A percentile compares a stretch with the other conserved stretches of the same genome.
Evolutionary conservation across 1,140 invertebrate genomes (phyloP).

Genomic region (Argopecten irradians): DNA sequence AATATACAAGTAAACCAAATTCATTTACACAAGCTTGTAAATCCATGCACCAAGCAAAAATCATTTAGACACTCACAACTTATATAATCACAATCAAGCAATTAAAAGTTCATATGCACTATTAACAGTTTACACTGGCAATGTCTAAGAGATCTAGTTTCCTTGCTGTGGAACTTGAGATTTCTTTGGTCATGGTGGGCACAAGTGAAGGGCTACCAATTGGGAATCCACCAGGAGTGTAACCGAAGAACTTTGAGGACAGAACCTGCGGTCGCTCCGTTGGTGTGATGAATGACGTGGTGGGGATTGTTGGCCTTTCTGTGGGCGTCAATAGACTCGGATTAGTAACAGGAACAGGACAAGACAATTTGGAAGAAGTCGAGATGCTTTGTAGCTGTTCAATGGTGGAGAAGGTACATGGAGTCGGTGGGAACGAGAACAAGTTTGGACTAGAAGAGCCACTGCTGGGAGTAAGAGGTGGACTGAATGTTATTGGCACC

Average conservation of each 20-base stretch:
- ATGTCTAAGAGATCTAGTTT: constrained; percentile 52
- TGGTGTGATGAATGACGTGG: constrained; percentile 44
- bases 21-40: constrained; percentile 1
- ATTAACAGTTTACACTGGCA: constrained; percentile 3
- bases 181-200: constrained; percentile 12
- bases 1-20: neutral
- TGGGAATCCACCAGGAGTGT: constrained; percentile 45
- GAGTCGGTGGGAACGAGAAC: constrained; percentile 49
- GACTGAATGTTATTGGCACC: constrained; percentile 64
- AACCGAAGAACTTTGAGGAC: constrained; percentile 46
- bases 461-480: constrained; percentile 52
- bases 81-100: neutral
- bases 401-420: neutral
- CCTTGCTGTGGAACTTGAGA: constrained; percentile 40
- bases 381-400: constrained; percentile 5
- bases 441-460: constrained; percentile 48
- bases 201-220: constrained; percentile 30
- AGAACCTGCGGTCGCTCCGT: constrained; percentile 37
- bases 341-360: neutral
- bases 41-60: constrained; percentile 14
- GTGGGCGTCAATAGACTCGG: neutral
- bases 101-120: neutral
- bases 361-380: neutral
- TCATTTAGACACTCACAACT: neutral
- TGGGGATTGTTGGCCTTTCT: neutral